Evolutionary conservation across 1,140 invertebrate species (phyloP), one percentile per base, ranked within the genome.

Genomic region (Gonatopus flavifemur): DNA sequence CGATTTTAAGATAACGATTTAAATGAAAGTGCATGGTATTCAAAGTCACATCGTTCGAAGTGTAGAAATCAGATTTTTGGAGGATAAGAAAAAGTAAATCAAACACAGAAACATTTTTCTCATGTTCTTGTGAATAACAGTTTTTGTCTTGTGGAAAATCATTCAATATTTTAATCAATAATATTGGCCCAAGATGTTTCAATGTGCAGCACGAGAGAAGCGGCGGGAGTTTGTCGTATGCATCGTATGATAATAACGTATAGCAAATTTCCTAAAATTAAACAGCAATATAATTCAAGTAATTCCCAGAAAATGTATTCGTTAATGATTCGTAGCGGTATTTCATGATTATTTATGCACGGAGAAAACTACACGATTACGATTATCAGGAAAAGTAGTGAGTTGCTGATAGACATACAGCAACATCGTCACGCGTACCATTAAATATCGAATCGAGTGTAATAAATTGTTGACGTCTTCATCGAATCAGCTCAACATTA

Each of bases 221-320:
- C 39, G 47, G 56, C 15, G 54, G 53, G 3, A 67, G 59, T 33
- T 65, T 43, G 24, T 59, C 47, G 12, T 67, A 62, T 12, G 53
- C 49, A 37, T 30, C 52, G 39, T 67, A 63, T n/a, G 47, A 47
- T 9, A 56, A 16, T 16, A 73, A 53, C 4, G 38, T 49, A 32
- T 59, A 53, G 50, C 66, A 72, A 21, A 73, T 57, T 15, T 70
- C 56, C 66, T 72, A 30, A 24, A 62, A 64, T 37, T 18, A 35
- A 5, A 19, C 22, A 54, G 38, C 49, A n/a, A 19, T 46, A 30
- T 47, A n/a, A 35, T 28, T 3, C 25, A 15, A 21, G 12, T 19
- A 28, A 28, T 36, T 37, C 20, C 50, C 24, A 30, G 39, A 20
- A 41, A 48, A 18, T 52, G 32, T 28, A 22, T 16, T 45, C 2